These are phyloP conservation scores for Lithophane socia DNA, from an alignment of 2,888 invertebrate genomes.

Conservation along the genomic window DNA sequence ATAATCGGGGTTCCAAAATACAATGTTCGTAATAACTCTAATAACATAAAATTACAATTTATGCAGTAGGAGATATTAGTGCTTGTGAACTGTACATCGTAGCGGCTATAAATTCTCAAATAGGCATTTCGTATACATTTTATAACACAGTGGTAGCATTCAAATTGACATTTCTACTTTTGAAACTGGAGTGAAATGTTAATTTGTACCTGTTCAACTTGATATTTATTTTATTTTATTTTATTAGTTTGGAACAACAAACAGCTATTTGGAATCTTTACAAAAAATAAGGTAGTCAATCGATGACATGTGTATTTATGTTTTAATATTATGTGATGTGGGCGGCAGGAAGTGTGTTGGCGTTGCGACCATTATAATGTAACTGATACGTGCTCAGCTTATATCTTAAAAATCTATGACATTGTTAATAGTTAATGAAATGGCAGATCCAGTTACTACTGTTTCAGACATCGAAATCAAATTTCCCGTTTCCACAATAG, in stretches of 20 bases:
- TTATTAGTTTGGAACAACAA: too few relatives aligned
- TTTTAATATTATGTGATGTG: slow-evolving; percentile 60
- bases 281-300: slow-evolving; percentile 53
- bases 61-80: too few relatives aligned
- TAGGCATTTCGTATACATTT: slow-evolving; percentile 9
- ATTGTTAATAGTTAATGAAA: slow-evolving; percentile 22
- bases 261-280: slow-evolving; percentile 29
- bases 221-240: too few relatives aligned
- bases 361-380: slow-evolving; percentile 60
- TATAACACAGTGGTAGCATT: slow-evolving; percentile 11
- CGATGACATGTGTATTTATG: slow-evolving; percentile 61
- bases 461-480: not conserved
- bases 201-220: slow-evolving; percentile 51
- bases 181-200: slow-evolving; percentile 46
- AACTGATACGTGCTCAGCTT: slow-evolving; percentile 39
- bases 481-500: not conserved
- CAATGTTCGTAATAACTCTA: too few relatives aligned
- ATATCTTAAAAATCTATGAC: slow-evolving; percentile 39
- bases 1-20: too few relatives aligned
- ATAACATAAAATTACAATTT: too few relatives aligned
- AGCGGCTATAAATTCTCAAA: slow-evolving; percentile 5
- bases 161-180: slow-evolving; percentile 36
- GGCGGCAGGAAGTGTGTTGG: slow-evolving; percentile 77
- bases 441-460: slow-evolving; percentile 13
- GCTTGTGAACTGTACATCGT: not conserved